These are phyloP conservation scores for Eufriesea mexicana DNA, from an alignment of 1,140 invertebrate species.

Conservation along the genomic window DNA sequence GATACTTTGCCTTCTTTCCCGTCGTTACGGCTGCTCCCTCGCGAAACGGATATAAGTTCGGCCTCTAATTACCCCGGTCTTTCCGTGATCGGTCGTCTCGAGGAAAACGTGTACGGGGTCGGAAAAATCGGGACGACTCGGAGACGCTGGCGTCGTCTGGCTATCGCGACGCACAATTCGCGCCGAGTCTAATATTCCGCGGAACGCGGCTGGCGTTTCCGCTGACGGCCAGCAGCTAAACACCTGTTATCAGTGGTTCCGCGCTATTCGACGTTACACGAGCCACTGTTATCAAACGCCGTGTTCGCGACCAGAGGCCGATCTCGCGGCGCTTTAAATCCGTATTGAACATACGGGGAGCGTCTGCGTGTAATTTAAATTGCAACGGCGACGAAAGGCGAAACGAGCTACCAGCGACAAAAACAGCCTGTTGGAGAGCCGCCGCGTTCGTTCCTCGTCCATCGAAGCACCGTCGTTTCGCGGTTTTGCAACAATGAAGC, in stretches of 20 bases:
- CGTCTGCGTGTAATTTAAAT: slow-evolving; percentile 22
- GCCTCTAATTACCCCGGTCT: slow-evolving; percentile 28
- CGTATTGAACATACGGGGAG: slow-evolving; percentile 17
- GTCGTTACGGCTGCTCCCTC: slow-evolving; percentile 11
- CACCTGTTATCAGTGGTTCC: slow-evolving; percentile 63
- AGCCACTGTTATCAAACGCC: slow-evolving; percentile 54
- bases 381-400: slow-evolving; percentile 6
- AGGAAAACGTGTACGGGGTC: no score
- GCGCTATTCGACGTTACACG: slow-evolving; percentile 59
- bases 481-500: neutral
- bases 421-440: neutral
- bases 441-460: neutral
- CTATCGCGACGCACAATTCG: slow-evolving; percentile 41
- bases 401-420: neutral
- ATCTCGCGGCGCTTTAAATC: slow-evolving; percentile 56
- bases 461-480: neutral
- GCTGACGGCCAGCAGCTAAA: slow-evolving; percentile 44
- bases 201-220: slow-evolving; percentile 48
- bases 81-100: neutral
- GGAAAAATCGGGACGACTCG: no score
- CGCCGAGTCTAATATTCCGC: slow-evolving; percentile 51
- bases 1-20: slow-evolving; percentile 26
- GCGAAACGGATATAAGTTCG: slow-evolving; percentile 36
- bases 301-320: slow-evolving; percentile 50
- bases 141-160: neutral